These are phyloP conservation scores for Drosophila mercatorum DNA, from an alignment of 2,888 invertebrate species.

Conservation along the genomic window DNA sequence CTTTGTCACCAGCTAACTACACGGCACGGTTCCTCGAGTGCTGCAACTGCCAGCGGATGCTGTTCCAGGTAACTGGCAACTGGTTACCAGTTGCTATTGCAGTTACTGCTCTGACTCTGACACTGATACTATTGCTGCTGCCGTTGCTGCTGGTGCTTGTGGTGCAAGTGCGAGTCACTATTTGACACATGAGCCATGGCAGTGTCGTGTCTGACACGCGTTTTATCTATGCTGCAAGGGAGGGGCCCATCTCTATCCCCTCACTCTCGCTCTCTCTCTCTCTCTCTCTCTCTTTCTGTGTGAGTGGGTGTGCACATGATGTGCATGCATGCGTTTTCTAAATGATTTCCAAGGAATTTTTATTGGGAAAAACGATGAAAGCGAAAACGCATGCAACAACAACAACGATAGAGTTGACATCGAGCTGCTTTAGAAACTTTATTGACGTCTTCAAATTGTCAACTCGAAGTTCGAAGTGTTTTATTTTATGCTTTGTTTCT, in stretches of 20 bases:
- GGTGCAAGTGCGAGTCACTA: conserved; percentile 71
- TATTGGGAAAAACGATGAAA: conserved; percentile 70
- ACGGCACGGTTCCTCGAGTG: conserved; percentile 15
- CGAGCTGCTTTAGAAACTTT: conserved; percentile 66
- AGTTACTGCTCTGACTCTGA: conserved; percentile 29
- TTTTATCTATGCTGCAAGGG: conserved; percentile 64
- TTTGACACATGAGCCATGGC: conserved; percentile 78
- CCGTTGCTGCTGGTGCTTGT: conserved; percentile 21
- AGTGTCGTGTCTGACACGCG: conserved; percentile 77
- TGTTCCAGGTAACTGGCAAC: conserved; percentile 27
- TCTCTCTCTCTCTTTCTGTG: neutral
- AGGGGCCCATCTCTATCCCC: neutral
- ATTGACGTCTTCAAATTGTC: conserved; percentile 78
- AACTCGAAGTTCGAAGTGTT: conserved; percentile 73
- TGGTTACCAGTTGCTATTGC: conserved; percentile 50
- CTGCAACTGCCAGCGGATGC: conserved; percentile 15
- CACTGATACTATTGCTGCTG: conserved; percentile 18
- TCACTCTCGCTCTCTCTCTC: neutral
- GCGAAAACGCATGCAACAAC: conserved; percentile 46
- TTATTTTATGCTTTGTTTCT: conserved; percentile 79
- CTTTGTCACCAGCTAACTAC: conserved; percentile 6
- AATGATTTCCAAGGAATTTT: conserved; percentile 74
- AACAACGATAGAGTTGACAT: conserved; percentile 40
- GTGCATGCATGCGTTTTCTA: conserved; percentile 76
- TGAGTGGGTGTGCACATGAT: conserved; percentile 67